Conservation (phyloP, 1,140 invertebrate genomes). For the Aricia agestis region DNA sequence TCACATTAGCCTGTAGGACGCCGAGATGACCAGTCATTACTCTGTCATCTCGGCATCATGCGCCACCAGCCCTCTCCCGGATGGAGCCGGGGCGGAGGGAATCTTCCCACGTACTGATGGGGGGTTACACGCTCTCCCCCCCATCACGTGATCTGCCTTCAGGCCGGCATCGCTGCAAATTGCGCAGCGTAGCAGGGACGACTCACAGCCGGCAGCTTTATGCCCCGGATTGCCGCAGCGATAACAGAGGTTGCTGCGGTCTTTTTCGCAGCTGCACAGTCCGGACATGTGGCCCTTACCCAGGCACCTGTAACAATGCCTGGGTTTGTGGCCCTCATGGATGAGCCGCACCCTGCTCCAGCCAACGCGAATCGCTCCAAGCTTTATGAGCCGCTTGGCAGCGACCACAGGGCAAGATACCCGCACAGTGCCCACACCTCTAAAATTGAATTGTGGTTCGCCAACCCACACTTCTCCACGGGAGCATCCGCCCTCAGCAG, state of each 20-base stretch:
- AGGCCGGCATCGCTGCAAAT: background rate
- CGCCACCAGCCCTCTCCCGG: background rate
- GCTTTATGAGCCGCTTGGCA: background rate
- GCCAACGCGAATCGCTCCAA: background rate
- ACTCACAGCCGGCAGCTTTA: background rate
- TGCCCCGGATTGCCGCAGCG: background rate
- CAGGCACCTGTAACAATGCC: slow-evolving; percentile 12
- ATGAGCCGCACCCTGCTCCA: slow-evolving; percentile 7
- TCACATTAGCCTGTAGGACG: background rate
- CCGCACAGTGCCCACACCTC: background rate
- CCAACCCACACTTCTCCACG: background rate
- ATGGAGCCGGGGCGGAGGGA: background rate
- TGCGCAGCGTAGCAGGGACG: background rate
- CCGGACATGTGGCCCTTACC: background rate
- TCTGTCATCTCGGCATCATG: background rate
- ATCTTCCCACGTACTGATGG: background rate
- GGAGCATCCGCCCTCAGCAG: background rate
- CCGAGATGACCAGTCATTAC: background rate
- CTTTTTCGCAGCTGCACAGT: background rate
- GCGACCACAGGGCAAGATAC: background rate
- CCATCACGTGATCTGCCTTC: slow-evolving; percentile 1
- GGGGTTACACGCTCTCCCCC: background rate
- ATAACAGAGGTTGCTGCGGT: background rate
- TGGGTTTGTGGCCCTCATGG: background rate
- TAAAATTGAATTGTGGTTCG: background rate